These are phyloP conservation scores for Paracentrotus lividus DNA, from an alignment of 53 echinoderm and acorn worm genomes.

Conservation along the genomic window DNA sequence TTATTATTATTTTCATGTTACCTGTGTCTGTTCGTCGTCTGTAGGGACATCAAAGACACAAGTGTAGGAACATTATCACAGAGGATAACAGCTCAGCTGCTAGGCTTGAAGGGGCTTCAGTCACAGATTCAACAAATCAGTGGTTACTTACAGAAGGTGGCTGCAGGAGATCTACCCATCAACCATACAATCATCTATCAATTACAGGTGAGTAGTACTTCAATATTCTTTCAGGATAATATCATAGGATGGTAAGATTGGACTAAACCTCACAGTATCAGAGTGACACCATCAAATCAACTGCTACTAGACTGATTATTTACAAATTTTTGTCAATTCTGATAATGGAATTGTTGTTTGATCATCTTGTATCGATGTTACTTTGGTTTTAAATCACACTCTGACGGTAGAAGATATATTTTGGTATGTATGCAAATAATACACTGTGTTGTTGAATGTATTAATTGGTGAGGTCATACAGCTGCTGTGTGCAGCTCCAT, in stretches of 20 bases:
- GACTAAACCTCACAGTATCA: neutral
- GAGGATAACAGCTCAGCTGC: slow-evolving; percentile 90
- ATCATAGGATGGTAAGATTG: neutral
- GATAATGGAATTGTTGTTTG: too few relatives aligned
- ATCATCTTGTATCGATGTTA: too few relatives aligned
- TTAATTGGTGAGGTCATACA: too few relatives aligned
- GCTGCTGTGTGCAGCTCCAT: too few relatives aligned
- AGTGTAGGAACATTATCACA: slow-evolving; percentile 97
- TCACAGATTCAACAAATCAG: slow-evolving; percentile 95
- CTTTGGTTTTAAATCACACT: too few relatives aligned
- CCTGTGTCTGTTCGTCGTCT: neutral
- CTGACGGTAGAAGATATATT: too few relatives aligned
- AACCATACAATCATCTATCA: slow-evolving; percentile 98
- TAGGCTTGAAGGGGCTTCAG: slow-evolving; percentile 94
- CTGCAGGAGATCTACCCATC: slow-evolving; percentile 87
- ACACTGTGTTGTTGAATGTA: too few relatives aligned
- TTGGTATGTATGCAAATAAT: too few relatives aligned
- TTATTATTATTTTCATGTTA: too few relatives aligned
- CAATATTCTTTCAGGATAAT: too few relatives aligned
- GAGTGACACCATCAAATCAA: neutral
- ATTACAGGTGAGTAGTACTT: slow-evolving; percentile 71
- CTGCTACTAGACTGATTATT: too few relatives aligned
- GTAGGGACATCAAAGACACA: slow-evolving; percentile 98
- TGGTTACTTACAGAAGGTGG: slow-evolving; percentile 89
- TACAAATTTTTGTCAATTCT: too few relatives aligned